phyloP scores from a whole-genome alignment of 1,140 invertebrate genomes.

The Anadara kagoshimensis region DNA sequence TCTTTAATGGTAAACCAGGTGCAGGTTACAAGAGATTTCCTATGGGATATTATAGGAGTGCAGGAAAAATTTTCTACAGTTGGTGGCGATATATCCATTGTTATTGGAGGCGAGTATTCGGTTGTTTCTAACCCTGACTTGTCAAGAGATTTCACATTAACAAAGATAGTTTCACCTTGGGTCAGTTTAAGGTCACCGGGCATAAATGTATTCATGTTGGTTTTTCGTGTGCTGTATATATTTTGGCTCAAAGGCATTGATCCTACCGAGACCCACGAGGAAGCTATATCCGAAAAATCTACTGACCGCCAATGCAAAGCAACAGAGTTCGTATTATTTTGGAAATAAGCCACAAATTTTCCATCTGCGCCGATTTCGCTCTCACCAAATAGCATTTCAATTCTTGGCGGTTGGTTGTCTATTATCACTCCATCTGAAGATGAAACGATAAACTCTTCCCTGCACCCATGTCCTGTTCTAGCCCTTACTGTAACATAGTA shows the following conservation, averaged over 20 bases:
- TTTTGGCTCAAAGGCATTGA: constrained; percentile 21
- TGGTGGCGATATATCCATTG: constrained; percentile 26
- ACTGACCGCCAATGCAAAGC: constrained; percentile 23
- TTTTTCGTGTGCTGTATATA: background rate
- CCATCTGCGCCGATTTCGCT: background rate
- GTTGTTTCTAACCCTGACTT: constrained; percentile 25
- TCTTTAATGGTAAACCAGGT: constrained; percentile 36
- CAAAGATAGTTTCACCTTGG: constrained; percentile 29
- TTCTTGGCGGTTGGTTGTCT: constrained; percentile 35
- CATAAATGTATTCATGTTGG: constrained; percentile 5
- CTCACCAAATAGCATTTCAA: too few relatives aligned
- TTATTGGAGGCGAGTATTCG: constrained; percentile 20
- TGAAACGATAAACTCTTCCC: constrained; percentile 49
- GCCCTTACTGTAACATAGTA: constrained; percentile 50
- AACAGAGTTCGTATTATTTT: constrained; percentile 11
- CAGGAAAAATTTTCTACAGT: constrained; percentile 27
- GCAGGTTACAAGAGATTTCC: constrained; percentile 28
- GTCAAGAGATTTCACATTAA: constrained; percentile 27
- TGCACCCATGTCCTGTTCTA: constrained; percentile 46
- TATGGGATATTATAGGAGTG: constrained; percentile 33
- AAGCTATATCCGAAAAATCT: constrained; percentile 23
- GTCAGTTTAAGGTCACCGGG: constrained; percentile 13
- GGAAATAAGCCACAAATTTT: background rate
- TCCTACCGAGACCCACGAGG: constrained; percentile 24
- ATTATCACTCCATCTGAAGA: constrained; percentile 47